A percentile compares a stretch with the other conserved stretches of the same genome.
phyloP scores from a whole-genome alignment of 2,797 vertebrate species.

The Oreortyx pictus region DNA sequence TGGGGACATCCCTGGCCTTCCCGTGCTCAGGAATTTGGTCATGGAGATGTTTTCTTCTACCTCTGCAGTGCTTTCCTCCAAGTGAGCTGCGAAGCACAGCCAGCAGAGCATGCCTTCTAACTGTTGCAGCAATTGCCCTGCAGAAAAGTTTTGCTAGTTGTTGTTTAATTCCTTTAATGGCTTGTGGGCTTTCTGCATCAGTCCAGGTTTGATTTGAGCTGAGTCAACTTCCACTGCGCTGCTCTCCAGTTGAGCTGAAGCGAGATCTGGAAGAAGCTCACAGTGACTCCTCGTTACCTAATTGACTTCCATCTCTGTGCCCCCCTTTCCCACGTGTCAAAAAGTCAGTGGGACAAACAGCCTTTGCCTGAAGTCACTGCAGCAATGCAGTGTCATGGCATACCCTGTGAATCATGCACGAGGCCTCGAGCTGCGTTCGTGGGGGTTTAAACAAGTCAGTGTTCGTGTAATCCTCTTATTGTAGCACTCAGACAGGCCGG shows the following conservation, averaged over 20 bases:
- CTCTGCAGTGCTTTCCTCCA: not conserved
- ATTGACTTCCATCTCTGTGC: not conserved
- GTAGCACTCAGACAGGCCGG: not conserved
- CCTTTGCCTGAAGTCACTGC: not conserved
- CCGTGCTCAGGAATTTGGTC: too few species aligned
- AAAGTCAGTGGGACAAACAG: not conserved
- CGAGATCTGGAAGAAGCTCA: constrained; percentile 6
- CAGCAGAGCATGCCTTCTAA: not conserved
- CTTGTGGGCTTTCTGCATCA: not conserved
- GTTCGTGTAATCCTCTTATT: not conserved
- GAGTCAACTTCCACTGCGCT: not conserved
- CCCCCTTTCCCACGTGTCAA: not conserved
- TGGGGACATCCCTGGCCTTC: too few species aligned
- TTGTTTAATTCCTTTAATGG: not conserved
- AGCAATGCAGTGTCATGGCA: accelerated
- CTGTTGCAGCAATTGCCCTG: constrained; percentile 15
- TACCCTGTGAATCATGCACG: not conserved
- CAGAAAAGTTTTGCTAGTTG: not conserved
- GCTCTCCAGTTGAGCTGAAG: constrained; percentile 2
- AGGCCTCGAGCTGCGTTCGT: not conserved
- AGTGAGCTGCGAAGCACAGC: constrained; percentile 3
- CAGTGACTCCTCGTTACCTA: not conserved
- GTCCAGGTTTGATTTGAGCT: not conserved
- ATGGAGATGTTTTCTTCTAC: not conserved
- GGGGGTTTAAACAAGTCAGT: not conserved